Percentiles rank a stretch among this genome's conserved stretches.
These are phyloP conservation scores for Eptesicus fuscus DNA, from an alignment of 2,113 vertebrate genomes.

Conservation along the genomic window DNA sequence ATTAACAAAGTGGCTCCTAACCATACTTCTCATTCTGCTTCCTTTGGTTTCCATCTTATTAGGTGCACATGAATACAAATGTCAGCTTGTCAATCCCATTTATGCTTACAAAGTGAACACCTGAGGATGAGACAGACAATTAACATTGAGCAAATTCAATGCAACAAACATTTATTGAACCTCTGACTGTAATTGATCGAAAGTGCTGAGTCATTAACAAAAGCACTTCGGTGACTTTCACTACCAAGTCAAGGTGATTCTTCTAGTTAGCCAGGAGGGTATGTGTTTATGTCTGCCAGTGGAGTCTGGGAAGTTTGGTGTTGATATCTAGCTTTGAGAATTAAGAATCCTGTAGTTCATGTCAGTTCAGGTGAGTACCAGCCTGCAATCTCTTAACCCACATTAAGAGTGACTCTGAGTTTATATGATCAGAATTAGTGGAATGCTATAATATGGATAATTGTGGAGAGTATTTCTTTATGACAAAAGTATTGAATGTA, in stretches of 20 bases:
- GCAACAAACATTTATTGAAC: conserved; percentile 32
- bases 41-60: conserved; percentile 45
- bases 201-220: conserved; percentile 57
- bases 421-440: background rate
- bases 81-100: conserved; percentile 70
- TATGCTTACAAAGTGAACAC: conserved; percentile 74
- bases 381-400: background rate
- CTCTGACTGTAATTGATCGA: conserved; percentile 49
- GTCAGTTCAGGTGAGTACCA: background rate
- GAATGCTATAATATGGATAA: background rate
- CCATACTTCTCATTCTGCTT: conserved; percentile 69
- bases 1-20: conserved; percentile 70
- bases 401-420: background rate
- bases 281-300: background rate
- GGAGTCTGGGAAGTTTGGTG: background rate
- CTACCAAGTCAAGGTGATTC: conserved; percentile 15
- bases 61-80: conserved; percentile 75
- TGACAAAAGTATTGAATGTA: background rate
- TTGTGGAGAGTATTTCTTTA: background rate
- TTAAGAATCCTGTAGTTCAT: background rate
- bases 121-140: conserved; percentile 56
- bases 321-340: background rate
- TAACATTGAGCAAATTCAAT: conserved; percentile 40
- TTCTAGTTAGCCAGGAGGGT: background rate
- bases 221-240: conserved; percentile 40